Conservation (phyloP, 2,797 vertebrate species). For the Neopelma chrysocephalum region DNA sequence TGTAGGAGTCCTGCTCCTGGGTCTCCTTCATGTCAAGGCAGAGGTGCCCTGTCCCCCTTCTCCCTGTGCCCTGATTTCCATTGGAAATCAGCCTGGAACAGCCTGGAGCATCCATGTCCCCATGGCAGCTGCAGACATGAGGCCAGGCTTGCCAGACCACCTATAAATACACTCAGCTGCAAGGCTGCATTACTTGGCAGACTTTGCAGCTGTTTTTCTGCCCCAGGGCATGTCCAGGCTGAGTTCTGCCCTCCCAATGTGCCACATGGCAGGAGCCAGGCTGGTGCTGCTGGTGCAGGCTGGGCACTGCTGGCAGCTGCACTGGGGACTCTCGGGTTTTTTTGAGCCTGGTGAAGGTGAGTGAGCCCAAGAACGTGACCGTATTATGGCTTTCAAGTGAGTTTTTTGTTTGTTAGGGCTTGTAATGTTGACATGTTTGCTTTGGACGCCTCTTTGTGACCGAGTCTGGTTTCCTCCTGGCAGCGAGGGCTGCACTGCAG, state of each 20-base stretch:
- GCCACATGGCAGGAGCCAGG: fast-evolving
- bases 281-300: neutral
- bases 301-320: fast-evolving
- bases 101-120: neutral
- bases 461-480: neutral
- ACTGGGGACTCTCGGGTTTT: fast-evolving
- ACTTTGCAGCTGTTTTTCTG: neutral
- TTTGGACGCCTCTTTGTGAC: neutral
- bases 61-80: neutral
- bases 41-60: neutral
- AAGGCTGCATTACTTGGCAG: neutral
- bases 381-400: neutral
- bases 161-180: no score
- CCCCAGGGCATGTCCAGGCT: fast-evolving
- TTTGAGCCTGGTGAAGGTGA: neutral
- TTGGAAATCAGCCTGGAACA: no score
- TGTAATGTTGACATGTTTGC: neutral
- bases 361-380: neutral
- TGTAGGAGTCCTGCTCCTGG: neutral
- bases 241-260: neutral
- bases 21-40: neutral
- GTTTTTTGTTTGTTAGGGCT: neutral
- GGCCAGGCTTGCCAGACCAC: neutral
- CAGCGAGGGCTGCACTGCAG: neutral
- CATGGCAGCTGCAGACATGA: neutral